Base-by-base conservation (phyloP, 2,113 vertebrate species). In the Hippoglossus stenolepis region DNA sequence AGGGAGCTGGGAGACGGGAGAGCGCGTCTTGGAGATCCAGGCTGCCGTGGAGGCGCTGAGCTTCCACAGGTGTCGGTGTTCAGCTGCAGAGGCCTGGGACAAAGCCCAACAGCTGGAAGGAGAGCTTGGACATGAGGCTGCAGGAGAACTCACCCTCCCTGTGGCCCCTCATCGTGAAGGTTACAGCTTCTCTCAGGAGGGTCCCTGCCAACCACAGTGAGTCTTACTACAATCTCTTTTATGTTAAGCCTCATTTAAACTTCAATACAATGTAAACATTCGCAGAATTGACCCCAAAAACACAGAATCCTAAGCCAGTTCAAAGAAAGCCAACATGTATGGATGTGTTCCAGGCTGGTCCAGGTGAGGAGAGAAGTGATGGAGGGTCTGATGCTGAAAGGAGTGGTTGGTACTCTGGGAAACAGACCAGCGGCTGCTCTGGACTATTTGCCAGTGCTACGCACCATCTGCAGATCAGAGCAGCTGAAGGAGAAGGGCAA, bases 381-480 rank as follows among this genome's bases (percentile, higher is more conserved):
- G 86, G 93, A 93, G 86, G 89, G 84, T 58, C 83, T 97, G 2
- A 93, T 95, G 88, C 94, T 94, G 70, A 94, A 74, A 86, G 93
- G 92, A 80, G 90, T 86, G 9, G 91, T 95, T 73, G 86, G 93
- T 47, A 88, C 81, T 10, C 80, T 96, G 83, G 92, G 95, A 47
- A 97, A 93, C 91, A 95, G 93, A 78, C 80, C 93, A 60, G 94
- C 95, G 60, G 94, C 89, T 23, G 68, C 94, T 60, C 82, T 91
- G 0, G 97, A 99, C 51, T 97, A 97, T 75, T 83, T 99, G 63
- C 97, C 98, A 1, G 80, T 90, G 43, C 93, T 99, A 11, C 97
- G 98, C n/a, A 92, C 88, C 67, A 98, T 99, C 70, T 99, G 98
- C 89, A 95, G 93, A 74, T 93, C 93, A 14, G 96, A 99, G 91